Evolutionary conservation across 1,140 invertebrate genomes (phyloP), one percentile per base, ranked within the genome.

Genomic region (Achroia grisella): DNA sequence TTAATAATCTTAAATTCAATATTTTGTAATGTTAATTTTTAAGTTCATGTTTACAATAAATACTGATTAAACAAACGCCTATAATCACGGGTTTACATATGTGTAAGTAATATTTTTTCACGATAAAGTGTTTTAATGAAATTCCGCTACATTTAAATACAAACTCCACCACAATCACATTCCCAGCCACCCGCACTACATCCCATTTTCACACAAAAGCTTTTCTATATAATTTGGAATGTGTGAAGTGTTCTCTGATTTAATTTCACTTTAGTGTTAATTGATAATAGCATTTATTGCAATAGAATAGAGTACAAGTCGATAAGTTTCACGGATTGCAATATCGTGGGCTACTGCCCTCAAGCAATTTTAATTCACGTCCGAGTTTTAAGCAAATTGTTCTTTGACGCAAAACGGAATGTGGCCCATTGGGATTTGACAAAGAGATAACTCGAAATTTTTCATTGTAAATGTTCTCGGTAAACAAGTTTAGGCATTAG

Each of bases 391-490:
- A 62, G 54, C 56, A 62, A 70, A 71, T 74, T 68, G 70, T 65
- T 56, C 67, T 65, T 66, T 62, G 62, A 76, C 71, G 66, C 65
- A 70, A 69, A 75, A 62, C 56, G 69, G 70, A 66, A 75, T 62
- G 48, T 56, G 28, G 44, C 39, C 54, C 45, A 55, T 55, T 52
- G 52, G 62, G 59, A 47, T 69, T 55, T 61, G 63, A 71, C 63
- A 67, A 69, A 71, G 56, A 62, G 59, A 67, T 53, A 59, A 60
- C 47, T n/a, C n/a, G n/a, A 23, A 23, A 23, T 3, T 23, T 2
- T 23, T 23, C 17, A 23, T 23, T 23, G 17, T 23, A 6, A 23
- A 23, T 3, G 17, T 6, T 23, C 17, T 23, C 17, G 2, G 17
- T 23, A 23, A 23, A 23, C 17, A 23, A 23, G 17, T 23, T 23